phyloP scores from a whole-genome alignment of 2,113 vertebrate species.

The Prolemur simus region DNA sequence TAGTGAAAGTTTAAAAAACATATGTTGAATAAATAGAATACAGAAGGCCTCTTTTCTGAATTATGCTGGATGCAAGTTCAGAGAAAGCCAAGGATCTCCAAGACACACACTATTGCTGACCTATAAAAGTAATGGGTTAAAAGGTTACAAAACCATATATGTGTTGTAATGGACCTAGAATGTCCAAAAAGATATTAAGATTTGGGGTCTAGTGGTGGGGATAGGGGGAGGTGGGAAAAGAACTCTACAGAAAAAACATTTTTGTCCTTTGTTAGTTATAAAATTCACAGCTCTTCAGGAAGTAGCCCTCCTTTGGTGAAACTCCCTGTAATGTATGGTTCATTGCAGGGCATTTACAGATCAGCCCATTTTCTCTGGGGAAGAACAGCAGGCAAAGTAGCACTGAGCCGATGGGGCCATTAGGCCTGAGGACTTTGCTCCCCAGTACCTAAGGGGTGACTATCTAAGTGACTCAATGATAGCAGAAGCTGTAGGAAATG shows the following conservation, averaged over 20 bases:
- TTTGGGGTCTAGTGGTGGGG: not conserved
- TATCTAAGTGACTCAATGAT: not conserved
- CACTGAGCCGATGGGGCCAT: not conserved
- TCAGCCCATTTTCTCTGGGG: not conserved
- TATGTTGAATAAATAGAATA: not conserved
- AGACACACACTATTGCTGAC: not conserved
- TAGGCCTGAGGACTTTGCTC: not conserved
- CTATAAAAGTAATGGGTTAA: not conserved
- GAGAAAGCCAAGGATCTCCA: not conserved
- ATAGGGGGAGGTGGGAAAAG: too few relatives aligned
- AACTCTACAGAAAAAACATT: not conserved
- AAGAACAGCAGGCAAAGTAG: not conserved
- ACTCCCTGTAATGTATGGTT: not conserved
- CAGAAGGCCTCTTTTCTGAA: slow-evolving; percentile 8
- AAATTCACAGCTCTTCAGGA: not conserved
- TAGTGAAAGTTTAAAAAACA: not conserved
- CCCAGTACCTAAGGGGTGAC: not conserved
- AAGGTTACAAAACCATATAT: not conserved
- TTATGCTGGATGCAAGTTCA: not conserved
- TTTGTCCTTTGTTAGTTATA: not conserved
- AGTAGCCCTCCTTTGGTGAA: not conserved
- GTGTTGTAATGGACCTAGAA: not conserved
- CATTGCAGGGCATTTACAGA: not conserved
- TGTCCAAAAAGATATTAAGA: not conserved
- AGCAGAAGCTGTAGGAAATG: not conserved